phyloP scores from a whole-genome alignment of 2,888 invertebrate genomes.

The Xestobium rufovillosum region DNA sequence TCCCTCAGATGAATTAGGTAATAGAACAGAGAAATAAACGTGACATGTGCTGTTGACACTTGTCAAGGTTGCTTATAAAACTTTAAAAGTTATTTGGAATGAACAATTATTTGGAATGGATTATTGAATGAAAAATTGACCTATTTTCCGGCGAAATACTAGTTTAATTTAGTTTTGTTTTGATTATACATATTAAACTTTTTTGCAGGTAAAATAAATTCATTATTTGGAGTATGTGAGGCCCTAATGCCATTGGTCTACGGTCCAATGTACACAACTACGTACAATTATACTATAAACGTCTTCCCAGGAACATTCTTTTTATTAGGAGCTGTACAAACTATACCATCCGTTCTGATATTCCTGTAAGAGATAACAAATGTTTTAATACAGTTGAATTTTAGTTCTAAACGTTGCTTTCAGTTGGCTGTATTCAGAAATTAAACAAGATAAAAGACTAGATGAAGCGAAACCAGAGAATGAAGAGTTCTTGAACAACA shows the following conservation, averaged over 20 bases:
- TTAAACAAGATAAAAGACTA: too few species aligned
- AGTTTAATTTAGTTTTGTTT: constrained; percentile 5
- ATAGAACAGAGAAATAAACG: too few species aligned
- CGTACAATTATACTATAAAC: constrained; percentile 32
- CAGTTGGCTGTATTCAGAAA: neutral
- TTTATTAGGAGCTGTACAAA: constrained; percentile 31
- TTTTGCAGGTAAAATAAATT: constrained; percentile 44
- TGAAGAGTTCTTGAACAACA: too few species aligned
- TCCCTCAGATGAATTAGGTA: constrained; percentile 50
- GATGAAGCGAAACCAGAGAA: too few species aligned
- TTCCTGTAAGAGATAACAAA: constrained; percentile 31
- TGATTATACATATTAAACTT: constrained; percentile 9
- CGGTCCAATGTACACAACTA: constrained; percentile 34
- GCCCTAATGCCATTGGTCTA: constrained; percentile 36
- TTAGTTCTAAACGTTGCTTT: neutral
- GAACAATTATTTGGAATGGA: too few species aligned
- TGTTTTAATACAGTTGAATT: neutral
- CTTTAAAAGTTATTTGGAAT: too few species aligned
- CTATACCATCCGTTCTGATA: constrained; percentile 31
- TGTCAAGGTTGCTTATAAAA: too few species aligned
- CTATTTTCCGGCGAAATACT: too few species aligned
- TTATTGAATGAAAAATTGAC: too few species aligned
- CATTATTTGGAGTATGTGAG: constrained; percentile 36
- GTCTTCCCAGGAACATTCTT: constrained; percentile 35
- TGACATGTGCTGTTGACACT: too few species aligned